phyloP scores from a whole-genome alignment of 2,888 invertebrate species.

The Campoletis raptor region DNA sequence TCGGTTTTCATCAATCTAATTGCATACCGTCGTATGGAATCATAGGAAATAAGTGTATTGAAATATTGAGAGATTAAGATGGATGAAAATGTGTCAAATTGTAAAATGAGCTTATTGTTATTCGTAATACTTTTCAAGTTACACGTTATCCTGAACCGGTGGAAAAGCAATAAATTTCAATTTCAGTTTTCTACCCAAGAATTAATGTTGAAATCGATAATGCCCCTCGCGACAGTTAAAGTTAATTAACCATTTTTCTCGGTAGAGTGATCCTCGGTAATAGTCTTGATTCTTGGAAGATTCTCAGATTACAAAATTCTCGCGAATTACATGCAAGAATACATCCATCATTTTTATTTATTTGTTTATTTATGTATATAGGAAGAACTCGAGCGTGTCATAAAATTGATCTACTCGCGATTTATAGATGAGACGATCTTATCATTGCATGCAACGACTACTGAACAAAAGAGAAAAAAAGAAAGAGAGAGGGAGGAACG shows the following conservation, averaged over 20 bases:
- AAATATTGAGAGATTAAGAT: background rate
- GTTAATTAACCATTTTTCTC: background rate
- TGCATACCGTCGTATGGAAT: background rate
- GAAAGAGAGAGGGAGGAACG: background rate
- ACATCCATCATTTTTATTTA: slow-evolving; percentile 1
- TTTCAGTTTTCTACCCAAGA: background rate
- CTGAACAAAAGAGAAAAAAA: background rate
- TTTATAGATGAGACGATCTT: slow-evolving; percentile 41
- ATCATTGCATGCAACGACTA: slow-evolving; percentile 39
- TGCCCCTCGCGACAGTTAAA: background rate
- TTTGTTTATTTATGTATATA: slow-evolving; percentile 13
- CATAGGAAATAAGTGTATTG: background rate
- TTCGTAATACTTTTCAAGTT: background rate
- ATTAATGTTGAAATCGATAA: background rate
- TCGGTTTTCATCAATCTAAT: background rate
- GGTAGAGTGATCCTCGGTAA: background rate
- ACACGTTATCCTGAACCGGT: background rate
- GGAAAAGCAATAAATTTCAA: background rate
- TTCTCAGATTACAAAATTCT: background rate
- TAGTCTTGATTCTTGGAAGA: background rate
- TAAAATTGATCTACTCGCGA: slow-evolving; percentile 44
- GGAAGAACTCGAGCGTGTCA: slow-evolving; percentile 32
- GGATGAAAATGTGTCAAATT: background rate
- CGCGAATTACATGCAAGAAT: slow-evolving; percentile 30
- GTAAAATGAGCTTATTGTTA: background rate